Percentiles rank a stretch among this genome's conserved stretches.
phyloP scores from a whole-genome alignment of 2,113 vertebrate genomes.

The Tichodroma muraria region DNA sequence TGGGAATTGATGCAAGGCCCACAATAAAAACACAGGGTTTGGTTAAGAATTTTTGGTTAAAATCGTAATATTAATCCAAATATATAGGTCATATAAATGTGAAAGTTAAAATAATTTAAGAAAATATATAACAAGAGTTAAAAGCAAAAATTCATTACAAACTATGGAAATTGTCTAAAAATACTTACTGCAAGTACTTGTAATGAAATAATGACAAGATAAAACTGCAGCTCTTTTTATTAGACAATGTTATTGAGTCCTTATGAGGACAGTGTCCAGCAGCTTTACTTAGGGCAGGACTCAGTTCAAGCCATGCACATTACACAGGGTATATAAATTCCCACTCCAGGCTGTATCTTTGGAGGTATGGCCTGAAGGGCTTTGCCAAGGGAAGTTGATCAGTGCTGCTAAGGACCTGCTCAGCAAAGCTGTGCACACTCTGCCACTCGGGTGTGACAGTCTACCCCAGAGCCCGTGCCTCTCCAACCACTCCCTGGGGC shows the following conservation, averaged over 20 bases:
- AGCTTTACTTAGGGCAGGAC: not conserved
- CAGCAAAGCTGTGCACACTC: not conserved
- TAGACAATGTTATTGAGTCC: not conserved
- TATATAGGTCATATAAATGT: not conserved
- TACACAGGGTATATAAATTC: not conserved
- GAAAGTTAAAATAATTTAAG: not conserved
- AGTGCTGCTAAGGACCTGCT: not conserved
- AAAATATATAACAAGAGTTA: not conserved
- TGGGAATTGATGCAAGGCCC: not conserved
- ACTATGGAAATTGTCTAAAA: not conserved
- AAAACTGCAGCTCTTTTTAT: not conserved
- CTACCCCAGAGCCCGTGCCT: not conserved
- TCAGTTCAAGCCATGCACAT: not conserved
- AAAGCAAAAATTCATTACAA: not conserved
- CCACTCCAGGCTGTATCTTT: not conserved
- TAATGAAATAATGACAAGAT: not conserved
- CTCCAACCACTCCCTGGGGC: not conserved
- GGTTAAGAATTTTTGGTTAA: not conserved
- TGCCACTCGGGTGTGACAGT: not conserved
- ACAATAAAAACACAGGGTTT: not conserved
- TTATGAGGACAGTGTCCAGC: not conserved
- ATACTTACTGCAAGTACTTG: not conserved
- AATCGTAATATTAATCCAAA: not conserved
- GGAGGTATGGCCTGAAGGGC: not conserved
- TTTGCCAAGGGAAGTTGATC: not conserved